Conservation (phyloP, 2,113 vertebrate species). For the Asarcornis scutulata region DNA sequence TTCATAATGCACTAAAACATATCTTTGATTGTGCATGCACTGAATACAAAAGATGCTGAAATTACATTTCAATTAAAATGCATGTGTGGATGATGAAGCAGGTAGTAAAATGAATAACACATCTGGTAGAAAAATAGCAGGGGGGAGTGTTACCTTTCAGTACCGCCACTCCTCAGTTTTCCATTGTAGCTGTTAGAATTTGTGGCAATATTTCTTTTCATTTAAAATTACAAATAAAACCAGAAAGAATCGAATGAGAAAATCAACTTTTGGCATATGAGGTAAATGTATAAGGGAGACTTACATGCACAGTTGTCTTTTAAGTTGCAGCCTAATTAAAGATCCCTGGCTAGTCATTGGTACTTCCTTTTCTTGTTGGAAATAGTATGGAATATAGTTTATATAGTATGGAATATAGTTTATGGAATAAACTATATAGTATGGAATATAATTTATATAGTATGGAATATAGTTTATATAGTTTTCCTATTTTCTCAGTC, state of each 20-base stretch:
- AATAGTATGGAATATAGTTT: not conserved
- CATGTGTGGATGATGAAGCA: slow-evolving; percentile 14
- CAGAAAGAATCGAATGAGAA: not conserved
- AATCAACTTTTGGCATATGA: not conserved
- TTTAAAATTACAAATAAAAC: not conserved
- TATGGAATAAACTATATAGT: not conserved
- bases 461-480: not conserved
- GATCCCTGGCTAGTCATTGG: not conserved
- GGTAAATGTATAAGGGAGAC: not conserved
- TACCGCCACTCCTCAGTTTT: not conserved
- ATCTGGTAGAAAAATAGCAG: not conserved
- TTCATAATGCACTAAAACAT: slow-evolving; percentile 7
- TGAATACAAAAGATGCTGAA: slow-evolving; percentile 26
- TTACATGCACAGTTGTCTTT: not conserved
- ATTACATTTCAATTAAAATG: slow-evolving; percentile 46
- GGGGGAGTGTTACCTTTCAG: not conserved
- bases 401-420: not conserved
- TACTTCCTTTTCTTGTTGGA: not conserved
- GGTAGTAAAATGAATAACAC: slow-evolving; percentile 26
- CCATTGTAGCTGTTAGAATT: not conserved
- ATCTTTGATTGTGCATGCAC: not conserved
- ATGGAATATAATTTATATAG: not conserved
- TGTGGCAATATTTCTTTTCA: not conserved
- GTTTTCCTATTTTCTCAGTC: not conserved
- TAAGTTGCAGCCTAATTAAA: not conserved